Conservation (phyloP, 2,113 vertebrate genomes). For the Poeciliopsis occidentalis region DNA sequence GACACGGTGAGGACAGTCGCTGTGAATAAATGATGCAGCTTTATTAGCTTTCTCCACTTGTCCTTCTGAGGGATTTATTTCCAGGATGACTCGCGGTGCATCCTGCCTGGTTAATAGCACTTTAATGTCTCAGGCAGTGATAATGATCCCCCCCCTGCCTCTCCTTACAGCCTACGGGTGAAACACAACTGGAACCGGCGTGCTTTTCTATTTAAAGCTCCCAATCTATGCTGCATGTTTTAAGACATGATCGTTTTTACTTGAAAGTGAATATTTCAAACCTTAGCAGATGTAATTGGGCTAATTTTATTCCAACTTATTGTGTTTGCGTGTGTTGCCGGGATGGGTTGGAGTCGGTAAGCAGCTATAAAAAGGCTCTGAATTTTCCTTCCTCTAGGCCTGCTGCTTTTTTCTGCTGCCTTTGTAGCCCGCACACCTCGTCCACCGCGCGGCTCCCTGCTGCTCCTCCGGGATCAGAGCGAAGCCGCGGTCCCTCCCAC, state of each 20-base stretch:
- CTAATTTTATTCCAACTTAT: slow-evolving; percentile 59
- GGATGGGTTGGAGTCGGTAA: slow-evolving; percentile 2
- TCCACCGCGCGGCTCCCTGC: slow-evolving; percentile 44
- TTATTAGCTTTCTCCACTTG: slow-evolving; percentile 42
- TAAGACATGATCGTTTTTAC: slow-evolving; percentile 21
- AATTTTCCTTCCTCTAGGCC: slow-evolving; percentile 18
- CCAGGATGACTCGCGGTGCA: slow-evolving; percentile 56
- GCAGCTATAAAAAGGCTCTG: background rate
- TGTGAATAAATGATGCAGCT: slow-evolving; percentile 27
- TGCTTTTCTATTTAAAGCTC: slow-evolving; percentile 36
- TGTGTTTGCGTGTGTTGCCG: slow-evolving; percentile 37
- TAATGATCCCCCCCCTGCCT: slow-evolving; percentile 27
- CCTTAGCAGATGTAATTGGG: slow-evolving; percentile 55
- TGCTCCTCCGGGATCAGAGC: slow-evolving; percentile 50
- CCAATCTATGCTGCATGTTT: slow-evolving; percentile 49
- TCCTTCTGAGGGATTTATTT: slow-evolving; percentile 59
- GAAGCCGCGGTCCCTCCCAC: slow-evolving; percentile 58
- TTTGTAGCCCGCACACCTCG: slow-evolving; percentile 73
- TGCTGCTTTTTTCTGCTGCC: slow-evolving; percentile 38
- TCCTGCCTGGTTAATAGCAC: slow-evolving; percentile 55
- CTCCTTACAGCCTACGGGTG: slow-evolving; percentile 31
- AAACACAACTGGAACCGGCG: slow-evolving; percentile 8
- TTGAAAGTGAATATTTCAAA: slow-evolving; percentile 39
- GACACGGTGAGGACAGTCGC: slow-evolving; percentile 18
- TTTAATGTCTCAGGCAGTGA: slow-evolving; percentile 52